Percentiles rank a stretch among this genome's conserved stretches.
phyloP scores from a whole-genome alignment of 1,140 invertebrate species.

The Lucilia sericata region DNA sequence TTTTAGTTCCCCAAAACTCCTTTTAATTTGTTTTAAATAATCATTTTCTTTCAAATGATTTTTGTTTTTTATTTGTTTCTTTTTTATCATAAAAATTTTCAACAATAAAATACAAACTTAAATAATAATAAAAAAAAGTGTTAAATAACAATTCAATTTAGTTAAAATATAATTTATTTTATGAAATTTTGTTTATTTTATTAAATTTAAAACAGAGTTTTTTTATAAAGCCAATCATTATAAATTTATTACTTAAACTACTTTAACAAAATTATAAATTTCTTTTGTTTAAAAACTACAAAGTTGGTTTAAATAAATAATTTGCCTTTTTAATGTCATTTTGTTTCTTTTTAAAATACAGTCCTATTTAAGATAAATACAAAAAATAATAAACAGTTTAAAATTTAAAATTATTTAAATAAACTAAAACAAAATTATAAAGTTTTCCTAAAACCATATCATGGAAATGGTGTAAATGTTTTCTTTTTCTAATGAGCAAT shows the following conservation, averaged over 20 bases:
- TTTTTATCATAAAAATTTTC: no score
- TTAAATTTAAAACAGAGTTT: not conserved
- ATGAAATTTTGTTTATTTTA: not conserved
- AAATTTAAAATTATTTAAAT: not conserved
- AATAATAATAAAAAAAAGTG: not conserved
- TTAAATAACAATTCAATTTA: not conserved
- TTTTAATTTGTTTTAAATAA: not conserved
- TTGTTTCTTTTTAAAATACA: not conserved
- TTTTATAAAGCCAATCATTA: not conserved
- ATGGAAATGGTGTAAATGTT: not conserved
- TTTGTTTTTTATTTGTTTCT: not conserved
- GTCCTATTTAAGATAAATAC: not conserved
- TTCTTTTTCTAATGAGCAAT: not conserved
- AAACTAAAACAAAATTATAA: not conserved
- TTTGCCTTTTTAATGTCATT: constrained; percentile 38
- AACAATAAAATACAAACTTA: not conserved
- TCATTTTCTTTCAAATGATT: not conserved
- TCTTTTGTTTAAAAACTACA: not conserved
- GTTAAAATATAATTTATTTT: not conserved
- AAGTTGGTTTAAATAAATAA: not conserved
- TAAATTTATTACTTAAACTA: not conserved
- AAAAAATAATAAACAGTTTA: not conserved
- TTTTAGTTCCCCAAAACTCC: not conserved
- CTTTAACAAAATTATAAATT: no score
- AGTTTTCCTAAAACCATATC: not conserved